Base-by-base conservation (phyloP, 1,140 invertebrate genomes). In the Bombus pyrosoma region DNA sequence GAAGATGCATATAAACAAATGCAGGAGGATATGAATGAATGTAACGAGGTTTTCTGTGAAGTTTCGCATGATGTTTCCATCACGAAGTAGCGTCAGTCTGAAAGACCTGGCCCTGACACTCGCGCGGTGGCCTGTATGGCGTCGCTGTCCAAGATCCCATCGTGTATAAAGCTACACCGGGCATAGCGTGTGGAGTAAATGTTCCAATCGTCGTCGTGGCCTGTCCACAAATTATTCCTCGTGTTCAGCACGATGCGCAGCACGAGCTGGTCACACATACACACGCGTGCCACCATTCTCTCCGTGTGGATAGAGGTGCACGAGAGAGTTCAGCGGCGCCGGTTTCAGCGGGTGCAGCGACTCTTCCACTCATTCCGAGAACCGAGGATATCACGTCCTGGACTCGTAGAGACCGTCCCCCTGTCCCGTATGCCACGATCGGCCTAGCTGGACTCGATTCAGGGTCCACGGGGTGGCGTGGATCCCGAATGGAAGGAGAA, bases 201-300 rank as follows among this genome's bases (percentile, higher is more conserved):
- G 90, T 90, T 91, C 90, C 90, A 91, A 91, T 90, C 89, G 89
- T 90, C 91, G 89, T 94, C 93, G 91, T 91, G 92, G 89, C 89
- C 93, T 92, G 93, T 93, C 92, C 93, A 93, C 93, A 95, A 95
- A 94, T 95, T 94, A 94, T 94, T 94, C 93, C 80, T 91, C 93
- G 90, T 94, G 92, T 92, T 91, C 81, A 83, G 90, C 90, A 91
- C 89, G 90, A 91, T 91, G 90, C 89, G 85, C 86, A 90, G 89
- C 79, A 88, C 87, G 84, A 88, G 85, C 83, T 92, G 89, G 83
- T 57, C 86, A 73, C 86, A 90, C 89, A 89, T 73, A 87, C 86
- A 81, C 79, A 81, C 79, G 86, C 85, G 80, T 66, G 83, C 85
- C 72, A 77, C 81, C 53, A 28, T 76, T 28, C 41, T 41, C 28